Base-by-base conservation (phyloP, 2,888 invertebrate genomes). In the Drosophila mayaguana region DNA sequence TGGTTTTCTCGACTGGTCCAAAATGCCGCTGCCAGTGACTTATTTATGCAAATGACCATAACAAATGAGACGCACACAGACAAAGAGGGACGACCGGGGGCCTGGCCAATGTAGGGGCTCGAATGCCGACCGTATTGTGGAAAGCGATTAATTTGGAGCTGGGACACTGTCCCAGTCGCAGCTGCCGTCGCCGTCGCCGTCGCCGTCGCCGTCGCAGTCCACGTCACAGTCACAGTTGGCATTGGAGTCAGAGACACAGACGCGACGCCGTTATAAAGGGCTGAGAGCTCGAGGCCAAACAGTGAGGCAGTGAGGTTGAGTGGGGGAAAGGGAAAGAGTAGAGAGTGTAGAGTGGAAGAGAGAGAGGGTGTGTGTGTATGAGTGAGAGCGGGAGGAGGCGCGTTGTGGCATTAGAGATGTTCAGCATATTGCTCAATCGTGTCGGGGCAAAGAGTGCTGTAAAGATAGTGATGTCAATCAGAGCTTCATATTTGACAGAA, bases 41-140 rank as follows among this genome's bases (percentile, higher is more conserved):
- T 86, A 88, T 88, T 86, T 88, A 88, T 88, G 85, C 89, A 86
- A 88, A 88, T 88, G 88, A 78, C 87, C 81, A 86, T 88, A 86
- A 83, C 87, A 86, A 86, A 88, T 86, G 88, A 88, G 87, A 73
- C 84, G 82, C 72, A 82, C 65, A 82, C 69, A 65, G 63, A 64
- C 65, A 66, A 32, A 50, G 22, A 11, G 18, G 36, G 54, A n/a
- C 14, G 18, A 3, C 11, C 11, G 43, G 16, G 42, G 18, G 43
- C 16, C 20, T 11, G 16, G 64, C 36, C 20, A 38, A 3, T 18
- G 45, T 50, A 5, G 25, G 14, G 16, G 51, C 38, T 45, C 60
- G 66, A 74, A 75, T 65, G 63, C 57, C 62, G 65, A 80, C 78
- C 83, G 69, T 88, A 88, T 78, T 82, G 83, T 84, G 83, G 83